Conservation (phyloP, 2,113 vertebrate species). For the Istiophorus platypterus region DNA sequence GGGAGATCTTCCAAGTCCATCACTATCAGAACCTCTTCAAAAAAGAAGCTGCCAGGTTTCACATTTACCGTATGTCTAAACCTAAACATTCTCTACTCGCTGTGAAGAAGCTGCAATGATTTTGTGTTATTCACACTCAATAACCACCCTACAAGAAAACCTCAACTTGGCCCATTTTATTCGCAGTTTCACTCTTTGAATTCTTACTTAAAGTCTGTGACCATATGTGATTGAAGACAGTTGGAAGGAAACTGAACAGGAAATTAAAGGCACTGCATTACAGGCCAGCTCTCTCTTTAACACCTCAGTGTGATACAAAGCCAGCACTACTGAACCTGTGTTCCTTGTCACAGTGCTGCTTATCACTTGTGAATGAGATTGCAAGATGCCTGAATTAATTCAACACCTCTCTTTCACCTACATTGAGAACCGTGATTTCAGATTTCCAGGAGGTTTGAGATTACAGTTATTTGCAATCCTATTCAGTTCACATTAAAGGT, state of each 20-base stretch:
- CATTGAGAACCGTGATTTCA: not conserved
- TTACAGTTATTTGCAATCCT: constrained; percentile 3
- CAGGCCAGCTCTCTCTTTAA: not conserved
- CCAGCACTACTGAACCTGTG: not conserved
- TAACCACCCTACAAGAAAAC: not conserved
- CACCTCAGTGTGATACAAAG: constrained; percentile 12
- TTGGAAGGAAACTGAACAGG: constrained; percentile 12
- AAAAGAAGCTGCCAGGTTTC: not conserved
- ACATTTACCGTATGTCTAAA: not conserved
- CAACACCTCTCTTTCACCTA: not conserved
- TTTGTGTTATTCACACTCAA: not conserved
- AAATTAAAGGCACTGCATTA: constrained; percentile 30
- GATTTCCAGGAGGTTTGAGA: not conserved
- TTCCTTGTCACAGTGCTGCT: not conserved
- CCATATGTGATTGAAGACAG: constrained; percentile 8
- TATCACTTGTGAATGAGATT: not conserved
- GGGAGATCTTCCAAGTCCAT: not conserved
- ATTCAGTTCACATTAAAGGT: not conserved
- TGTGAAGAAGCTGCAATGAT: not conserved
- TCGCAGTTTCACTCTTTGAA: not conserved
- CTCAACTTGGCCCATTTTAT: constrained; percentile 9
- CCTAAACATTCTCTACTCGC: not conserved
- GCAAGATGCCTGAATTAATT: constrained; percentile 12
- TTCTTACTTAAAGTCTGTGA: constrained; percentile 9
- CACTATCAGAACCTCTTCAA: not conserved